Conservation (phyloP, 1,140 invertebrate species). For the Platorchestia sp. region DNA sequence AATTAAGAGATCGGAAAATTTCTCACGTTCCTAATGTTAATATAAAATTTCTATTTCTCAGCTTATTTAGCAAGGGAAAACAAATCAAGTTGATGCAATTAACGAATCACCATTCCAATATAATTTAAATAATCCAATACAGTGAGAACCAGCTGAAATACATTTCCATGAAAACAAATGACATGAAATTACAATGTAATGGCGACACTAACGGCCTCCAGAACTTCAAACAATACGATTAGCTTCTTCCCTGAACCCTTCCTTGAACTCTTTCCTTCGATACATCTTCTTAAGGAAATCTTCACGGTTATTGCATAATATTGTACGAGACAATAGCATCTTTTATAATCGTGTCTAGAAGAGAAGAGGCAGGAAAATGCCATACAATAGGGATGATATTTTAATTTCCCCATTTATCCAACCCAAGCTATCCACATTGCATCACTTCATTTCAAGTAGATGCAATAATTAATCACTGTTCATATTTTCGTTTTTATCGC, state of each 20-base stretch:
- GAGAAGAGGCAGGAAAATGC: not conserved
- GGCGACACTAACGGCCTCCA: not conserved
- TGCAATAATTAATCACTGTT: not conserved
- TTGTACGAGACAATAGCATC: too few species aligned
- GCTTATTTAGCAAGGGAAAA: too few species aligned
- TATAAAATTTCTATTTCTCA: too few species aligned
- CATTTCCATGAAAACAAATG: not conserved
- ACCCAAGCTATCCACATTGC: not conserved
- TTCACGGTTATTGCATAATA: not conserved
- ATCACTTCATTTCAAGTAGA: not conserved
- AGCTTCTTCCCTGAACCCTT: not conserved
- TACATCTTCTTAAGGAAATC: not conserved
- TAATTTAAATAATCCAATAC: too few species aligned
- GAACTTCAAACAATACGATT: not conserved
- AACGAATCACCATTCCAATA: too few species aligned
- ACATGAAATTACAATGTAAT: not conserved
- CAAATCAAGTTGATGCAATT: too few species aligned
- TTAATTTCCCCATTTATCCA: not conserved
- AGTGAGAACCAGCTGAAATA: too few species aligned
- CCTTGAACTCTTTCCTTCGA: too few species aligned
- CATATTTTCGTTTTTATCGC: not conserved
- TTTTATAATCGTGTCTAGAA: too few species aligned
- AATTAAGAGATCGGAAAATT: too few species aligned
- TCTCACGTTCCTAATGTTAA: too few species aligned
- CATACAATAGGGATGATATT: not conserved